phyloP scores from a whole-genome alignment of 2,113 vertebrate genomes.

The Bungarus multicinctus region DNA sequence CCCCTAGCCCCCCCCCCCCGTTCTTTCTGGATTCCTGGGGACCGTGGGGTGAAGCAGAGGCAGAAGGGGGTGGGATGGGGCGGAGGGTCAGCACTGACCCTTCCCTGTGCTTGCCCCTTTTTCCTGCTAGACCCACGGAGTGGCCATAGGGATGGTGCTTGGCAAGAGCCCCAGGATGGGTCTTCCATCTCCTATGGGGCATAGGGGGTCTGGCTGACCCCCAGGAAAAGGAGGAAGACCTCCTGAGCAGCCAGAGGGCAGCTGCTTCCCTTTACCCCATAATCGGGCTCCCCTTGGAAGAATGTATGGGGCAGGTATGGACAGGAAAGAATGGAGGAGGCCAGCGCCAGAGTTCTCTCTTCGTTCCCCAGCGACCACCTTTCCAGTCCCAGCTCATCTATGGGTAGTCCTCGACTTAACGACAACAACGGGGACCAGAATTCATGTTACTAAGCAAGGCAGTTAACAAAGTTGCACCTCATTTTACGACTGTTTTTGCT shows the following conservation, averaged over 20 bases:
- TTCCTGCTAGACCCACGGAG: background rate
- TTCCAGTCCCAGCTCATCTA: background rate
- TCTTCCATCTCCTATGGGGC: background rate
- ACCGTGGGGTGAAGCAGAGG: background rate
- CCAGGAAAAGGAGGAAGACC: background rate
- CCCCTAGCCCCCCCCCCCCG: background rate
- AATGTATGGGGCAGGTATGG: background rate
- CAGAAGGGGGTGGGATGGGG: background rate
- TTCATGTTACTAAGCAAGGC: too few species aligned
- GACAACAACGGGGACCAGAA: too few species aligned
- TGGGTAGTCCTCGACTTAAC: too few species aligned
- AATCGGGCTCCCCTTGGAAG: background rate
- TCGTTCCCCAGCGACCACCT: too few species aligned
- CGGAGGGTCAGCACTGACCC: too few species aligned
- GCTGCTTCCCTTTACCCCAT: background rate
- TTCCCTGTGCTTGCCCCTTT: background rate
- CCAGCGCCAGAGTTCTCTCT: too few species aligned
- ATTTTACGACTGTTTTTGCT: too few species aligned
- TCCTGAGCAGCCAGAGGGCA: background rate
- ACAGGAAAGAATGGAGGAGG: background rate
- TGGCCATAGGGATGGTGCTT: fast-evolving
- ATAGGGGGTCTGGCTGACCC: background rate
- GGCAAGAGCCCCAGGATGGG: background rate
- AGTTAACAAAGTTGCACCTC: too few species aligned
- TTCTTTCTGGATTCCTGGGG: background rate